Base-by-base conservation (phyloP, 1,140 invertebrate genomes). In the Drosophila mojavensis region DNA sequence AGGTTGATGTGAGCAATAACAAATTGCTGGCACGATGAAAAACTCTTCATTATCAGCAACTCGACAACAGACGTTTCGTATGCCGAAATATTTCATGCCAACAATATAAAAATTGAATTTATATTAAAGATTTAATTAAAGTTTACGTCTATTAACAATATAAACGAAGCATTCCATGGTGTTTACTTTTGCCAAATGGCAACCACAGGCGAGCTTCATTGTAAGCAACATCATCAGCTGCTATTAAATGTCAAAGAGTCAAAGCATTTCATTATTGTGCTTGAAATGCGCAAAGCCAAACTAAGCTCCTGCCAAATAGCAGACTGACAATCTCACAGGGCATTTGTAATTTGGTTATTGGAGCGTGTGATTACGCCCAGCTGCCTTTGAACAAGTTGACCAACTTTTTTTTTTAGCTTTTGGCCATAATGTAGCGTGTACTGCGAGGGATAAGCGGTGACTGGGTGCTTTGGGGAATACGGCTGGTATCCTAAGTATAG, bases 161-260 rank as follows among this genome's bases (percentile, higher is more conserved):
- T 4, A 39, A 2, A 10, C 10, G 33, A 11, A 36, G 17, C 17
- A 17, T 17, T 17, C 17, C 17, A 17, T 17, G 1, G 17, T 24
- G 20, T 24, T 24, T 24, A 39, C 36, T 13, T 39, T 39, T 39
- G 3, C 36, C 3, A 33, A 17, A 28, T 20, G 11, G 10, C 41
- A 66, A 26, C 43, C 5, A 10, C 33, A 20, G 11, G 10, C 7
- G n/a, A 51, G 51, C 28, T 36, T 59, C 47, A 36, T 56, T 24
- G 59, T 58, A 17, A 17, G 17, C 61, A 64, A 64, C 45, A 28
- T 55, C 71, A 55, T 60, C 17, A 48, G 28, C 26, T 51, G 11
- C 26, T 30, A 77, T 84, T 75, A 71, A 84, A 81, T 84, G 70
- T 75, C 78, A 86, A 85, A 75, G 36, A 74, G 78, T 67, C 58